Conservation (phyloP, 2,888 invertebrate species). For the Smittia aterrima region DNA sequence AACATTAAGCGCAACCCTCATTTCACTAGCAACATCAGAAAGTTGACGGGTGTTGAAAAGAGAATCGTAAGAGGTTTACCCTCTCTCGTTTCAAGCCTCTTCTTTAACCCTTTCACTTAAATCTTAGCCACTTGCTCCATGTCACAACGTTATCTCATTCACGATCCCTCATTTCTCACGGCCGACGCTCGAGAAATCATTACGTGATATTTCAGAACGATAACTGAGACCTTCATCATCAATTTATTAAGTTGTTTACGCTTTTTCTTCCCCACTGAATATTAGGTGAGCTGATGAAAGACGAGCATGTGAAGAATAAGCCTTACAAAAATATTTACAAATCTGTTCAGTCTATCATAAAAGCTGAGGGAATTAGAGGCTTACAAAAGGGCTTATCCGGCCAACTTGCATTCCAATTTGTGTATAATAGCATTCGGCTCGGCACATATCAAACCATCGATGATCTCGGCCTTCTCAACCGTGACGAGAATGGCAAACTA, state of each 20-base stretch:
- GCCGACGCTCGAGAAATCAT: too few relatives aligned
- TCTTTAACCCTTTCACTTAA: too few relatives aligned
- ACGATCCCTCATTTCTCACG: too few relatives aligned
- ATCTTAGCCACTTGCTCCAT: too few relatives aligned
- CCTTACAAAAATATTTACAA: constrained; percentile 75
- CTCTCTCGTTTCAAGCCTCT: too few relatives aligned
- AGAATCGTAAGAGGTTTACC: too few relatives aligned
- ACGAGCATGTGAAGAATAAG: constrained; percentile 60
- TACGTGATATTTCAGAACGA: too few relatives aligned
- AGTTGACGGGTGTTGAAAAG: too few relatives aligned
- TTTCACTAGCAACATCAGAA: too few relatives aligned
- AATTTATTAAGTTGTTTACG: not conserved
- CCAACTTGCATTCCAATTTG: constrained; percentile 76
- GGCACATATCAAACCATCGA: constrained; percentile 66
- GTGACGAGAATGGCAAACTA: constrained; percentile 43
- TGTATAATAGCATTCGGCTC: constrained; percentile 55
- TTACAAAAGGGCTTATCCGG: constrained; percentile 78
- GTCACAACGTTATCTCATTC: too few relatives aligned
- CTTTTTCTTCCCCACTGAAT: not conserved
- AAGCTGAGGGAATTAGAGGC: constrained; percentile 72
- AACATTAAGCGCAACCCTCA: too few relatives aligned
- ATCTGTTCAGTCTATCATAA: constrained; percentile 70
- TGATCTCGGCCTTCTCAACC: constrained; percentile 57
- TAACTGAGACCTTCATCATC: too few relatives aligned
- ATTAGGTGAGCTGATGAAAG: constrained; percentile 65